Evolutionary conservation across 37 sponge, comb jelly and placozoan species (phyloP), one percentile per base, ranked within the genome.

Genomic region (Beroe ovata): DNA sequence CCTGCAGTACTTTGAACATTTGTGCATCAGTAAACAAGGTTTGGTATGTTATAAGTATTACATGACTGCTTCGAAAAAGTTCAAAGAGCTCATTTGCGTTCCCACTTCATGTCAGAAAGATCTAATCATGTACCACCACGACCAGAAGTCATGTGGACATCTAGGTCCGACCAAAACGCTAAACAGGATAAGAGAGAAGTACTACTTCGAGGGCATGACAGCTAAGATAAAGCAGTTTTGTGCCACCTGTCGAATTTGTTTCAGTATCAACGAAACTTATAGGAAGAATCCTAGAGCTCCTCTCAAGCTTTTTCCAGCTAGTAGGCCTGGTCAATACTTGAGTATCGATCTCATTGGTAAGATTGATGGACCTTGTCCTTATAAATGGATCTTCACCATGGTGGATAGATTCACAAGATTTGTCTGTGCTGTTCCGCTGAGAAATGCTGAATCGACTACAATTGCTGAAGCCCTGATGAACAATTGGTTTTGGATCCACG

Each of bases 131-230:
- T 23, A 20, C 1, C 84, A 77, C 47, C 84, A 77, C 21, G 84
- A 77, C 21, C 26, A 8, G 21, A 35, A 77, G 8, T 21, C 26
- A 6, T 40, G 54, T 39, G 84, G 84, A 1, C 84, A 77, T 54
- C 38, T 42, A 21, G 84, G 84, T 21, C 84, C 84, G 0, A 14
- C 14, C 8, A 77, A 77, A 26, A 77, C 84, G 4, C 84, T 77
- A 21, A 42, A n/a, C 54, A 30, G 84, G 22, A 23, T 77, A 42
- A 38, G 84, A 40, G 47, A 77, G 54, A 77, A 77, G 84, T 77
- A 77, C 22, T 77, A 42, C 22, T 77, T 77, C 23, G 38, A 33
- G 6, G 0, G 23, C 25, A 77, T 77, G 84, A 36, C 84, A 1
- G 11, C 26, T 1, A 16, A 36, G 28, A 40, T 77, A 1, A 38